phyloP scores from a whole-genome alignment of 2,797 vertebrate genomes.

The Adelosebastes latens region DNA sequence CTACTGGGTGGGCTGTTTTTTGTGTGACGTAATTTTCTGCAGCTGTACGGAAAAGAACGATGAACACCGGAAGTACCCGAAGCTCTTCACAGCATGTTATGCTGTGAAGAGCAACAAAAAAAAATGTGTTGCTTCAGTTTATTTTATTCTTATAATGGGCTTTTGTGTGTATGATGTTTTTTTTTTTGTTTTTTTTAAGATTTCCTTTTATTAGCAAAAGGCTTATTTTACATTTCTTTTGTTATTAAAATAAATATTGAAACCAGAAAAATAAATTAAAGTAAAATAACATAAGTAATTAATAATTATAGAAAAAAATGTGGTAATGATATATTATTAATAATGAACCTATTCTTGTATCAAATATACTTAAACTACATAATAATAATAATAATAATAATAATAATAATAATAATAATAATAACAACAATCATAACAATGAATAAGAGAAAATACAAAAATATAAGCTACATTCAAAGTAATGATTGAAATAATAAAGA shows the following conservation, averaged over 20 bases:
- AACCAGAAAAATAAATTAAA: background rate
- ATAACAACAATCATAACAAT: background rate
- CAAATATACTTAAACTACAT: too few relatives aligned
- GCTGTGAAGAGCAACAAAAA: too few relatives aligned
- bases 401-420: background rate
- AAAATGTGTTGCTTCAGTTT: background rate
- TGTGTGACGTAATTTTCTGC: constrained; percentile 65
- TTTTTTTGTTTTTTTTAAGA: too few relatives aligned
- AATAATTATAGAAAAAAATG: too few relatives aligned
- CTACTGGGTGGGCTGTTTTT: constrained; percentile 6
- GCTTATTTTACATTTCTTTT: background rate
- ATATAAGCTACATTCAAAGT: too few relatives aligned
- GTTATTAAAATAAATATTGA: too few relatives aligned
- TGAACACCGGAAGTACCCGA: constrained; percentile 11
- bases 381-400: background rate
- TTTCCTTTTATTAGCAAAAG: too few relatives aligned
- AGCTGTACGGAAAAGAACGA: constrained; percentile 59
- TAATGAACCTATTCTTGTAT: too few relatives aligned
- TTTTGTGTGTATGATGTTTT: too few relatives aligned
- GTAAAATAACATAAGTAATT: background rate
- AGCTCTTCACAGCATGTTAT: background rate
- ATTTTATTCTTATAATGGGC: background rate
- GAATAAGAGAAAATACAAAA: too few relatives aligned
- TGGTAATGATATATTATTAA: too few relatives aligned
- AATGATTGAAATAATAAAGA: too few relatives aligned